These are phyloP conservation scores for Chrosomus eos DNA, from an alignment of 2,797 vertebrate genomes.

Conservation along the genomic window DNA sequence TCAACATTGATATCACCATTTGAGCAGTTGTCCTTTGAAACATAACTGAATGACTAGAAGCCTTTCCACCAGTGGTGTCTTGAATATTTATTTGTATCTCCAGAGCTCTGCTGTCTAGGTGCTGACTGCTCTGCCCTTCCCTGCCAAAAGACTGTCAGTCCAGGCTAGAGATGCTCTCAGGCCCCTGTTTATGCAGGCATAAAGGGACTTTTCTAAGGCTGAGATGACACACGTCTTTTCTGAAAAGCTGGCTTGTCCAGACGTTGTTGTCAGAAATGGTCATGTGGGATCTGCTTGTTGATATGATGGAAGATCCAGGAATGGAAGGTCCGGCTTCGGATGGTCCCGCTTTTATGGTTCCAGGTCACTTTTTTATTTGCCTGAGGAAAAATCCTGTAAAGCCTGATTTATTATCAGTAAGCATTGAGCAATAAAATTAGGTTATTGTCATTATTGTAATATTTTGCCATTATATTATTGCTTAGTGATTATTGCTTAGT, in stretches of 20 bases:
- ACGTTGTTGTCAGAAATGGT: constrained; percentile 7
- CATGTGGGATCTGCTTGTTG: constrained; percentile 4
- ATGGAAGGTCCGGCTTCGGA: not conserved
- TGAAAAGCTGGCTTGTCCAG: constrained; percentile 25
- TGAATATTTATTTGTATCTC: constrained; percentile 30
- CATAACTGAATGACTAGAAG: constrained; percentile 6
- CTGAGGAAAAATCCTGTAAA: not conserved
- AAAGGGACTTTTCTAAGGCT: constrained; percentile 17
- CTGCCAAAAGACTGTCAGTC: constrained; percentile 29
- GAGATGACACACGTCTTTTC: not conserved
- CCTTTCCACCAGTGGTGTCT: not conserved
- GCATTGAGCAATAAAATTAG: not conserved
- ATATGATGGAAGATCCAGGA: not conserved
- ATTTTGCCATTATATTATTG: not conserved
- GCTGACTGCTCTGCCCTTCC: constrained; percentile 27
- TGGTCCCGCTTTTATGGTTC: not conserved
- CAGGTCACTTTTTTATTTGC: not conserved
- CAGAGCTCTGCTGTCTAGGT: constrained; percentile 12
- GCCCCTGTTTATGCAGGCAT: constrained; percentile 15
- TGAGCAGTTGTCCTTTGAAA: constrained; percentile 4
- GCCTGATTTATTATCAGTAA: constrained; percentile 7
- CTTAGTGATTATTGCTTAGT: not conserved
- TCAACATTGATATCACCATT: not conserved
- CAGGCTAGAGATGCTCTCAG: constrained; percentile 10
- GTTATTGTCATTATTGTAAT: not conserved